phyloP scores from a whole-genome alignment of 1,140 invertebrate species.

The Daktulosphaira vitifoliae region DNA sequence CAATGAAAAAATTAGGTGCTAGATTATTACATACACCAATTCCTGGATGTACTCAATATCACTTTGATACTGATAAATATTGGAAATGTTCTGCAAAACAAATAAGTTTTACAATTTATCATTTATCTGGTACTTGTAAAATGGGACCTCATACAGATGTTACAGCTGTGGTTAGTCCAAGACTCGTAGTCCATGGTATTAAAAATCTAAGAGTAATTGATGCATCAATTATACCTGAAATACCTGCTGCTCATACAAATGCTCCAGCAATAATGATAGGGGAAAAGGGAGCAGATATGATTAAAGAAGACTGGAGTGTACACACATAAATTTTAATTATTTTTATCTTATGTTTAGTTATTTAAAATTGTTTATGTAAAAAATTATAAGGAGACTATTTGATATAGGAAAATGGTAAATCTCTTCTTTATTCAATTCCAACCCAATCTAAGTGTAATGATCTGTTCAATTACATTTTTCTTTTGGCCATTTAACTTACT shows the following conservation, averaged over 20 bases:
- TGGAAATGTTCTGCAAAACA: constrained; percentile 57
- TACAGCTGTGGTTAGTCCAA: constrained; percentile 66
- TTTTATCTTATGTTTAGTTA: no score
- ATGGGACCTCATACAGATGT: constrained; percentile 53
- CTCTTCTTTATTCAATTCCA: no score
- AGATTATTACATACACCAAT: not conserved
- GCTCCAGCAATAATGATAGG: constrained; percentile 66
- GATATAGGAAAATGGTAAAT: no score
- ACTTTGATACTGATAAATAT: constrained; percentile 53
- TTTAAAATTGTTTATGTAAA: no score
- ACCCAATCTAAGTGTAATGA: no score
- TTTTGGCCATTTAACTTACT: no score
- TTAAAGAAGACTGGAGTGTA: constrained; percentile 46
- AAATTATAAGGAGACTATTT: no score
- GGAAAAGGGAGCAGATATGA: constrained; percentile 69
- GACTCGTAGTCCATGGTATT: constrained; percentile 61
- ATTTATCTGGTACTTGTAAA: constrained; percentile 53
- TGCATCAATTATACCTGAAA: constrained; percentile 67
- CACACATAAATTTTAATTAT: not conserved
- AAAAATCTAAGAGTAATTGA: constrained; percentile 62
- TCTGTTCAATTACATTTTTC: no score
- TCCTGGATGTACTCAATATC: constrained; percentile 46
- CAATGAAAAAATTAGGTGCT: constrained; percentile 37
- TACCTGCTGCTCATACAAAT: constrained; percentile 67
- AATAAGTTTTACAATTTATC: constrained; percentile 47